Evolutionary conservation across 2,888 invertebrate genomes (phyloP).

Genomic region (Phortica magna): DNA sequence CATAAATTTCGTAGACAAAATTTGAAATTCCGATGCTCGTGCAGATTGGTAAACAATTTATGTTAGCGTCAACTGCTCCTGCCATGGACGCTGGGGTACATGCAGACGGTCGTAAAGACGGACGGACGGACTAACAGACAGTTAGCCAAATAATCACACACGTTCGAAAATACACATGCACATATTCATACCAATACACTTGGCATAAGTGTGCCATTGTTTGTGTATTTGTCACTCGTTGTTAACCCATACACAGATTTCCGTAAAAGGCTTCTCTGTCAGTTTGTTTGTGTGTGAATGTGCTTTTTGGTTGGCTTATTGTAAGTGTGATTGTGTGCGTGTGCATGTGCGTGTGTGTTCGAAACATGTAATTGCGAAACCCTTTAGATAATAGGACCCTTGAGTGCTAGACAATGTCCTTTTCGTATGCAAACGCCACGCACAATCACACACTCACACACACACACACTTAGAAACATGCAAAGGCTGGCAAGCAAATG

Average conservation of each 20-base stretch:
- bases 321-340: slow-evolving; percentile 20
- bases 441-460: slow-evolving; percentile 38
- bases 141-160: slow-evolving; percentile 3
- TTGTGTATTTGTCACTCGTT: slow-evolving; percentile 55
- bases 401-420: slow-evolving; percentile 61
- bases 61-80: slow-evolving; percentile 55
- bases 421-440: slow-evolving; percentile 54
- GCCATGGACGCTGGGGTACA: neutral
- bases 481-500: neutral
- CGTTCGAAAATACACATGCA: slow-evolving; percentile 9
- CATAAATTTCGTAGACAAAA: slow-evolving; percentile 67
- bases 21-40: slow-evolving; percentile 74
- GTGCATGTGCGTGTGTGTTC: slow-evolving; percentile 30
- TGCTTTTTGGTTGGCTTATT: slow-evolving; percentile 27
- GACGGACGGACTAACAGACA: neutral
- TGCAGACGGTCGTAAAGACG: neutral
- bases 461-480: slow-evolving; percentile 31
- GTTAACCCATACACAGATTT: slow-evolving; percentile 23
- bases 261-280: slow-evolving; percentile 41
- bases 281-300: slow-evolving; percentile 28
- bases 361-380: slow-evolving; percentile 69
- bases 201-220: slow-evolving; percentile 25
- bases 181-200: slow-evolving; percentile 43
- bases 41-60: slow-evolving; percentile 74
- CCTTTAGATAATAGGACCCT: slow-evolving; percentile 71